A percentile compares a stretch with the other conserved stretches of the same genome.
Evolutionary conservation across 2,113 vertebrate species (phyloP).

Genomic region (human (Homo sapiens)): DNA sequence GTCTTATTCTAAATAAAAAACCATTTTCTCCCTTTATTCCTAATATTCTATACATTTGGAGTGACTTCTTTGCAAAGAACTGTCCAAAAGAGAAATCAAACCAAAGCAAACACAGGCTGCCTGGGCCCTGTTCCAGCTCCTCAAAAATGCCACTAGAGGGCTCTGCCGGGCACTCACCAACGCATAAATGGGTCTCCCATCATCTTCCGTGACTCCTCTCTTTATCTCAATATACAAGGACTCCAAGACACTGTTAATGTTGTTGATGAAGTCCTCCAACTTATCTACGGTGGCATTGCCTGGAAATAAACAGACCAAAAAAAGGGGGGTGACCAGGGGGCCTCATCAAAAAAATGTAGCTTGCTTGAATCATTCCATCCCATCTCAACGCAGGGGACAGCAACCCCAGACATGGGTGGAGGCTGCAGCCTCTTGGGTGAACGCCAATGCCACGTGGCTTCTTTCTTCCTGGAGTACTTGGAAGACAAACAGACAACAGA

Average conservation of each 20-base stretch:
- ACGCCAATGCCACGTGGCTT: background rate
- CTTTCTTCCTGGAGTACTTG: background rate
- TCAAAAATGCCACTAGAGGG: background rate
- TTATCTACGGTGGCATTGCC: slow-evolving; percentile 85
- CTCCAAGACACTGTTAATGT: slow-evolving; percentile 91
- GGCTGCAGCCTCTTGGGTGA: background rate
- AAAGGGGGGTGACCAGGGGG: rapidly evolving
- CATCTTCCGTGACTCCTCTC: slow-evolving; percentile 90
- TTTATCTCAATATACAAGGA: slow-evolving; percentile 94
- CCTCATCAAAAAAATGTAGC: background rate
- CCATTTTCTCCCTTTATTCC: background rate
- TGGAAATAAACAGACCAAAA: slow-evolving; percentile 71
- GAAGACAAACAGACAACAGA: background rate
- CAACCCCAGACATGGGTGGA: background rate
- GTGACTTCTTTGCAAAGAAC: background rate
- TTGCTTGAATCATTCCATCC: background rate
- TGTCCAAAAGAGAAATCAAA: background rate
- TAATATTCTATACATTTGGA: background rate
- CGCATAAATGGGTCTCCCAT: slow-evolving; percentile 89
- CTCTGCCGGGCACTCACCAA: slow-evolving; percentile 85
- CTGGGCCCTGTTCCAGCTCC: background rate
- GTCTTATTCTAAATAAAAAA: background rate
- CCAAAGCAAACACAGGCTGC: background rate
- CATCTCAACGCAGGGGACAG: background rate
- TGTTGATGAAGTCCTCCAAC: slow-evolving; percentile 91